phyloP scores from a whole-genome alignment of 2,888 invertebrate species.

The Mythimna lalbum region DNA sequence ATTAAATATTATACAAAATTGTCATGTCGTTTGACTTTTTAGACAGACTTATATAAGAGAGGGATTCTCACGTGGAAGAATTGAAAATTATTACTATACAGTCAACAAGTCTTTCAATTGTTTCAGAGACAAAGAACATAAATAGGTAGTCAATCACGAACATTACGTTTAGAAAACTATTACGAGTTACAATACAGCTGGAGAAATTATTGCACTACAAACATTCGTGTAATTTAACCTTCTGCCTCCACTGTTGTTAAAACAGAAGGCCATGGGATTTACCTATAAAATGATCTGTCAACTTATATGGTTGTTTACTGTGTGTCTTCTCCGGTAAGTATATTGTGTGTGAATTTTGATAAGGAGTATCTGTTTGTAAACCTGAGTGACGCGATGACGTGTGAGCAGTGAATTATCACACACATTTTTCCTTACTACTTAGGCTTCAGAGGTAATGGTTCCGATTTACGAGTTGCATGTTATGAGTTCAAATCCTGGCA shows the following conservation, averaged over 20 bases:
- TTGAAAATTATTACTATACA: too few species aligned
- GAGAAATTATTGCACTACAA: conserved; percentile 9
- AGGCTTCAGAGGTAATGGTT: too few species aligned
- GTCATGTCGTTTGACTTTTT: too few species aligned
- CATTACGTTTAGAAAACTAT: not conserved
- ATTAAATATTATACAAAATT: too few species aligned
- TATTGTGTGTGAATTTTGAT: conserved; percentile 42
- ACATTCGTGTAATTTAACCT: conserved; percentile 11
- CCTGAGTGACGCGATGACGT: conserved; percentile 37
- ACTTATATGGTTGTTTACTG: conserved; percentile 22
- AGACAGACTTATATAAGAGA: too few species aligned
- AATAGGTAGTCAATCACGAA: too few species aligned
- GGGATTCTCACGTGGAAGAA: too few species aligned
- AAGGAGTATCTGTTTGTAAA: conserved; percentile 31
- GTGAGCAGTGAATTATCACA: conserved; percentile 10
- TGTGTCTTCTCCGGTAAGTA: conserved; percentile 13
- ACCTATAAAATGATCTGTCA: conserved; percentile 33
- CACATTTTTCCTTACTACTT: conserved; percentile 20
- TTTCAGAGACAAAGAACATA: too few species aligned
- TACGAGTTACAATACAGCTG: not conserved
- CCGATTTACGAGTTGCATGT: too few species aligned
- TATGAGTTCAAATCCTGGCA: too few species aligned
- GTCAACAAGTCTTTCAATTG: too few species aligned
- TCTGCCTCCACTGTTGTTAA: conserved; percentile 9
- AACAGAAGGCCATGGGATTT: conserved; percentile 41